Conservation (phyloP, 1,140 invertebrate species). For the Papilio xuthus region DNA sequence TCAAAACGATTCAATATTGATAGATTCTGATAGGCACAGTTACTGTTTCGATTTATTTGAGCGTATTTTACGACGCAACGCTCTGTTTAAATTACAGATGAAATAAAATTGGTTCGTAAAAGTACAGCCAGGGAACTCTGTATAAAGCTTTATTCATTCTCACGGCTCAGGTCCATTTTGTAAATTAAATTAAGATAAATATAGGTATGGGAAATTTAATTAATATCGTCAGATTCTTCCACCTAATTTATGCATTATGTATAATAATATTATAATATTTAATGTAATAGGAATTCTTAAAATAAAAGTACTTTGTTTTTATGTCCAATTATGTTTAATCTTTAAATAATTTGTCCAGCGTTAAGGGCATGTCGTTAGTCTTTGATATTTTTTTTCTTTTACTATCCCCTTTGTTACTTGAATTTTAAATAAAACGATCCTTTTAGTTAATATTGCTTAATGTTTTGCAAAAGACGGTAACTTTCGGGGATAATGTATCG, state of each 20-base stretch:
- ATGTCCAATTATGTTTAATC: not conserved
- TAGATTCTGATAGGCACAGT: not conserved
- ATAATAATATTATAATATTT: too few relatives aligned
- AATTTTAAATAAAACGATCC: not conserved
- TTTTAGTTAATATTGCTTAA: too few relatives aligned
- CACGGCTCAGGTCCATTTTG: not conserved
- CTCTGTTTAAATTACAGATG: conserved; percentile 20
- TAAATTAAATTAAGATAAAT: not conserved
- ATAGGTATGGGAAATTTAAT: not conserved
- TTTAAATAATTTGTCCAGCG: not conserved
- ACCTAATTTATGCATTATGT: too few relatives aligned
- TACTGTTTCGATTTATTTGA: conserved; percentile 21
- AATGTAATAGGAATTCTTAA: too few relatives aligned
- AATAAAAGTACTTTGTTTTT: not conserved
- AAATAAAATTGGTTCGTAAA: conserved; percentile 21
- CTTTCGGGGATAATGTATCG: too few relatives aligned
- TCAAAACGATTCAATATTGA: conserved; percentile 12
- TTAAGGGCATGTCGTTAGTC: not conserved
- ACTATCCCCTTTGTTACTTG: not conserved
- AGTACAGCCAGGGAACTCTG: not conserved
- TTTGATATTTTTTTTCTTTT: not conserved
- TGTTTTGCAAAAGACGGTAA: too few relatives aligned
- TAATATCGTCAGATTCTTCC: not conserved
- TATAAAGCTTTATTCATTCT: not conserved
- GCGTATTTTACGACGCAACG: conserved; percentile 15